Evolutionary conservation across 1,140 invertebrate genomes (phyloP).

Genomic region (Bombyx mandarina): DNA sequence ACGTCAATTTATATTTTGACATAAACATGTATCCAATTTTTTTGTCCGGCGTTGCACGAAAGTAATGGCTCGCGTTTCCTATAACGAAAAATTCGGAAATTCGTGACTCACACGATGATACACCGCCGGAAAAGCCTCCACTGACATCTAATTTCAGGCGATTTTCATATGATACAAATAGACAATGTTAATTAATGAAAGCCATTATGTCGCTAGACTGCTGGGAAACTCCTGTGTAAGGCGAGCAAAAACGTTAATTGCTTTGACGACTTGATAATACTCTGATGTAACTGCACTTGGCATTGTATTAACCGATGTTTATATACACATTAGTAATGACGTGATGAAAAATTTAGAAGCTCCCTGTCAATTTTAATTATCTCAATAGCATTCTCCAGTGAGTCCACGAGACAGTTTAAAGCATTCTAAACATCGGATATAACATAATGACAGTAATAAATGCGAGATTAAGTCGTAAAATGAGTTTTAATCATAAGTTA

Average conservation of each 20-base stretch:
- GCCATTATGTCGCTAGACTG: constrained; percentile 45
- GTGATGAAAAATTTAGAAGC: no score
- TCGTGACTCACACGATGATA: constrained; percentile 49
- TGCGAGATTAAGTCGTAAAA: no score
- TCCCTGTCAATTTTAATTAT: no score
- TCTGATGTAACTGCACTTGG: no score
- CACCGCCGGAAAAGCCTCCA: constrained; percentile 50
- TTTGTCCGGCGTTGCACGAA: background rate
- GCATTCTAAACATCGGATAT: no score
- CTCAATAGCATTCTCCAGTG: no score
- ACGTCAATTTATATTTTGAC: background rate
- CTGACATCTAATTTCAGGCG: constrained; percentile 27
- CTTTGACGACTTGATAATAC: no score
- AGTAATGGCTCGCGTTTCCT: background rate
- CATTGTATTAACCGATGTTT: no score
- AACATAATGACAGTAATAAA: no score
- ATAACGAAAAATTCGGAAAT: constrained; percentile 60
- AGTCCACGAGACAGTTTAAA: no score
- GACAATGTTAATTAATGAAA: constrained; percentile 40
- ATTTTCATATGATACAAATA: constrained; percentile 42
- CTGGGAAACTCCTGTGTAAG: constrained; percentile 33
- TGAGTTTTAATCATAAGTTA: no score
- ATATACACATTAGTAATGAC: no score
- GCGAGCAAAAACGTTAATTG: background rate
- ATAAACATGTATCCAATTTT: constrained; percentile 13